phyloP scores from a whole-genome alignment of 2,113 vertebrate species.

The Balaeniceps rex region DNA sequence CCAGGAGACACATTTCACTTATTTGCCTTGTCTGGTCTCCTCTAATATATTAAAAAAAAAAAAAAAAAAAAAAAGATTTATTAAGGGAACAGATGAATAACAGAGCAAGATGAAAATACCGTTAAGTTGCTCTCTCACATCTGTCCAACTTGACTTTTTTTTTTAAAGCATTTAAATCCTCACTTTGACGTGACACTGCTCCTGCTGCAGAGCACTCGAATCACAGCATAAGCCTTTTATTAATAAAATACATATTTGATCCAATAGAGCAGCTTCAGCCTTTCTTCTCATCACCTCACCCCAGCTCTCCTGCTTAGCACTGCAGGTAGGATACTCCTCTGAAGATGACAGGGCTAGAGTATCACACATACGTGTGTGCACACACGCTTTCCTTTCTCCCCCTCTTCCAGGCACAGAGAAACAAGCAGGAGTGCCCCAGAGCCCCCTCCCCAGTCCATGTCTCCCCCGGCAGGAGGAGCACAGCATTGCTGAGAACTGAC shows the following conservation, averaged over 20 bases:
- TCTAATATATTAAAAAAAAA: background rate
- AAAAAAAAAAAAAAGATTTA: background rate
- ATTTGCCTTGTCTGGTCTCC: background rate
- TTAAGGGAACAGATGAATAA: background rate
- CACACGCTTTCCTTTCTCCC: background rate
- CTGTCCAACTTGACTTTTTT: background rate
- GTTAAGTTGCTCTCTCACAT: background rate
- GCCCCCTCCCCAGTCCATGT: no score
- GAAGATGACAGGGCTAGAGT: background rate
- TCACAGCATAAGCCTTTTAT: background rate
- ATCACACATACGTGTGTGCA: accelerated
- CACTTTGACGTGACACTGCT: accelerated
- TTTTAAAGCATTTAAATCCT: background rate
- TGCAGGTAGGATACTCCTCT: background rate
- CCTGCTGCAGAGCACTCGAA: background rate
- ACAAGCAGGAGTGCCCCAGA: background rate
- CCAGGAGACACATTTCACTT: background rate
- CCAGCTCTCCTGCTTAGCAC: background rate
- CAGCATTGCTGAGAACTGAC: background rate
- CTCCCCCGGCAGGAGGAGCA: background rate
- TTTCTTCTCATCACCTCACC: background rate
- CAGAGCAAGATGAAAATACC: background rate
- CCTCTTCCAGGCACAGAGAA: background rate
- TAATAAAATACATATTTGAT: background rate
- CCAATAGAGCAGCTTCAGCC: background rate